Evolutionary conservation across 2,797 vertebrate species (phyloP).

Genomic region (Tiaroga cobitis): DNA sequence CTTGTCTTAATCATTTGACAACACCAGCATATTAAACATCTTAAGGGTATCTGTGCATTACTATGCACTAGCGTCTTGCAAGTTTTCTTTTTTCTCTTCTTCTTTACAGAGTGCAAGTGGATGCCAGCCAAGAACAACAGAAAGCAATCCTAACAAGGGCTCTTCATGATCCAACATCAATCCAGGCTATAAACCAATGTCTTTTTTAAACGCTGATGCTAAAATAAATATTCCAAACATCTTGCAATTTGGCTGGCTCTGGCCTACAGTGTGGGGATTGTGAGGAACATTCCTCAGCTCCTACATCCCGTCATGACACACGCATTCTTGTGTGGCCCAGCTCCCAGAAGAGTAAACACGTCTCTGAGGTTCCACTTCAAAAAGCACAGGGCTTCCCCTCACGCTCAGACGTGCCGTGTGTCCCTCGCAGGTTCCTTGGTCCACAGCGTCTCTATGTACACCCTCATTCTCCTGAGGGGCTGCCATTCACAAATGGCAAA

Average conservation of each 20-base stretch:
- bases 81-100: not conserved
- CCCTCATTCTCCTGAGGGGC: constrained; percentile 65
- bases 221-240: constrained; percentile 71
- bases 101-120: constrained; percentile 6
- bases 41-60: constrained; percentile 4
- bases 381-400: constrained; percentile 77
- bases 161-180: constrained; percentile 22
- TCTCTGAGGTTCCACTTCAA: constrained; percentile 80
- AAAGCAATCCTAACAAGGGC: constrained; percentile 28
- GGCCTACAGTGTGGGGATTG: constrained; percentile 78
- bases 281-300: constrained; percentile 75
- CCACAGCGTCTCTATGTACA: constrained; percentile 58
- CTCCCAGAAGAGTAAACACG: constrained; percentile 75
- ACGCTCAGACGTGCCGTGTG: constrained; percentile 45
- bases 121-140: constrained; percentile 32
- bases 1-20: not conserved
- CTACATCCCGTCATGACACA: constrained; percentile 71
- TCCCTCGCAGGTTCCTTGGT: constrained; percentile 48
- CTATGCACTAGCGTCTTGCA: constrained; percentile 6
- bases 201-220: constrained; percentile 68
- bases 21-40: not conserved
- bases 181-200: constrained; percentile 65
- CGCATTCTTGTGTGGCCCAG: constrained; percentile 75
- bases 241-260: constrained; percentile 56
- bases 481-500: constrained; percentile 59